These are phyloP conservation scores for Drosophila nigricruria DNA, from an alignment of 2,888 invertebrate genomes.

Conservation along the genomic window DNA sequence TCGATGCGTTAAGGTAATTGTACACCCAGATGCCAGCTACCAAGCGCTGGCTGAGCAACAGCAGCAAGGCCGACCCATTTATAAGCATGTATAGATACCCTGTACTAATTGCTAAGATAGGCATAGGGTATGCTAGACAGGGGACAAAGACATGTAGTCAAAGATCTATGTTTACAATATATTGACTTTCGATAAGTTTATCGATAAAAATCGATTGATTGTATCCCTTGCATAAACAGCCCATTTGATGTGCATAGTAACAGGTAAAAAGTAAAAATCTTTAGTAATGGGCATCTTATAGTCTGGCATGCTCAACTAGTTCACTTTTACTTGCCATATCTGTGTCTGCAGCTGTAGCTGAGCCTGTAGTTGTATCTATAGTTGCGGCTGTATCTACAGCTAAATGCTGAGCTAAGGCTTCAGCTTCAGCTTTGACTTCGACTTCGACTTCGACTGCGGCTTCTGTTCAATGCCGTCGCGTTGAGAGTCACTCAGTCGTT, in stretches of 20 bases:
- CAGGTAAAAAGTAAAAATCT: not conserved
- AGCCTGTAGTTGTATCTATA: constrained; percentile 33
- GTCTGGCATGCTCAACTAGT: not conserved
- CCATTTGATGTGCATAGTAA: not conserved
- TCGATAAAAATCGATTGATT: not conserved
- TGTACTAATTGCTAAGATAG: not conserved
- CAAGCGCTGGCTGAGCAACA: constrained; percentile 25
- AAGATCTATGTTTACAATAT: too few species aligned
- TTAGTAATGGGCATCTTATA: not conserved
- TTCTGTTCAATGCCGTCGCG: constrained; percentile 70
- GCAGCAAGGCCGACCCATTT: constrained; percentile 69
- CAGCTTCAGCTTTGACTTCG: constrained; percentile 6
- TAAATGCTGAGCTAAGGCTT: constrained; percentile 28
- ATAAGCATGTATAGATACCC: constrained; percentile 26
- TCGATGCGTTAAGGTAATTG: constrained; percentile 86
- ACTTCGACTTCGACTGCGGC: constrained; percentile 25
- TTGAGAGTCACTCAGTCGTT: constrained; percentile 67
- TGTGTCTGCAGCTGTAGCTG: constrained; percentile 18
- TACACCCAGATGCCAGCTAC: constrained; percentile 74
- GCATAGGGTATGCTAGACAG: not conserved
- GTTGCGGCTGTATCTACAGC: constrained; percentile 9
- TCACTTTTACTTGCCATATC: constrained; percentile 14
- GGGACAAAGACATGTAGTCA: not conserved
- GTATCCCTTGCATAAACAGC: not conserved
- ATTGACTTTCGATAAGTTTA: not conserved